A percentile compares a stretch with the other conserved stretches of the same genome.
Evolutionary conservation across 2,113 vertebrate genomes (phyloP).

Genomic region (Takifugu flavidus): DNA sequence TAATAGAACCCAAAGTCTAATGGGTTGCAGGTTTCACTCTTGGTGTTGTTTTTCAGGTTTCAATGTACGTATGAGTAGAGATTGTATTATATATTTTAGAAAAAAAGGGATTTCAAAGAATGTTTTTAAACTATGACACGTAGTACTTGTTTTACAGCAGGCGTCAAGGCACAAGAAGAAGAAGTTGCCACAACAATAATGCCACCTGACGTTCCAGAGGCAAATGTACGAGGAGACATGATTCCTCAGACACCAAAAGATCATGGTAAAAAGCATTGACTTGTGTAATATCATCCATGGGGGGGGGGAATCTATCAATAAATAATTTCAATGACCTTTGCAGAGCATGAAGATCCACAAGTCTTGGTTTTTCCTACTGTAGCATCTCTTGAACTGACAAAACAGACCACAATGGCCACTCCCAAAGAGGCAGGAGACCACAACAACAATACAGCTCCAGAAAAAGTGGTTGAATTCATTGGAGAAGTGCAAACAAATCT

Average conservation of each 20-base stretch:
- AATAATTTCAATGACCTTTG: neutral
- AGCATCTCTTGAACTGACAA: rapidly evolving
- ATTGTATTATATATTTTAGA: no score
- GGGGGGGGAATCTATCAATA: neutral
- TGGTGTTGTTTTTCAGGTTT: no score
- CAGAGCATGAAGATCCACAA: constrained; percentile 20
- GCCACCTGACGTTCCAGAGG: rapidly evolving
- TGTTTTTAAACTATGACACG: neutral
- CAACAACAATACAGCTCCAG: neutral
- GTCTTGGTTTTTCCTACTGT: neutral
- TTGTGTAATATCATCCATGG: neutral
- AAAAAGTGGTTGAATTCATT: neutral
- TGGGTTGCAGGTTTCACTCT: no score
- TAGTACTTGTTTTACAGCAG: constrained; percentile 13
- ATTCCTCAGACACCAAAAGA: neutral
- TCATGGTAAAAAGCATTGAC: constrained; percentile 26
- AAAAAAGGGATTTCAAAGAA: no score
- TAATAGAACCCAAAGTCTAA: no score
- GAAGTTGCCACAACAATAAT: rapidly evolving
- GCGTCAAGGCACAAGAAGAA: constrained; percentile 37
- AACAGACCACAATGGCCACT: neutral
- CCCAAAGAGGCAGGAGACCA: neutral
- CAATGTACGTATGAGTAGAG: no score
- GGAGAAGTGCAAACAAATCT: neutral
- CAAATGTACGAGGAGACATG: constrained; percentile 41